These are phyloP conservation scores for Notothenia coriiceps DNA, from an alignment of 2,113 vertebrate species.

Conservation along the genomic window DNA sequence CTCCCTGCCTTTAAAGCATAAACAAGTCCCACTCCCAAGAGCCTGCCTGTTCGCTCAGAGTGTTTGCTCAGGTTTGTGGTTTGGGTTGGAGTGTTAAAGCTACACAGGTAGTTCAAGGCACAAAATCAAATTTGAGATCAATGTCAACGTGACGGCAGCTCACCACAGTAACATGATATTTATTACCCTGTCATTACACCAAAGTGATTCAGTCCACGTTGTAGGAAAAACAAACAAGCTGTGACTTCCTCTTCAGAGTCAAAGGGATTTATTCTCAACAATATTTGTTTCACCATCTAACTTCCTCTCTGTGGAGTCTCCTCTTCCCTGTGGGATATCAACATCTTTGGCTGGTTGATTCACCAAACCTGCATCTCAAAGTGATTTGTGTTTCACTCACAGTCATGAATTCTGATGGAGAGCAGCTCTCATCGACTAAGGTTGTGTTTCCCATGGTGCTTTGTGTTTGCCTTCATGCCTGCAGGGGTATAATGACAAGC, in stretches of 20 bases:
- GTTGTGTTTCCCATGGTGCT: slow-evolving; percentile 75
- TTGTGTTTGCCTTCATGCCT: slow-evolving; percentile 75
- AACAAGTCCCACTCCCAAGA: slow-evolving; percentile 52
- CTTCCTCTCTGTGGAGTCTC: slow-evolving; percentile 11
- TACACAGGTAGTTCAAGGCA: slow-evolving; percentile 36
- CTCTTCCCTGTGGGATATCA: slow-evolving; percentile 8
- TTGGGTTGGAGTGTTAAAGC: slow-evolving; percentile 24
- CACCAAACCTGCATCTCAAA: slow-evolving; percentile 25
- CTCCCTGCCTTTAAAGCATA: slow-evolving; percentile 39
- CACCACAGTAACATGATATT: slow-evolving; percentile 45
- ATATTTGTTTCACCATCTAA: slow-evolving; percentile 17
- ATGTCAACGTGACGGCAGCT: slow-evolving; percentile 26
- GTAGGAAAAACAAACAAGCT: slow-evolving; percentile 48
- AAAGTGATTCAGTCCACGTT: slow-evolving; percentile 19
- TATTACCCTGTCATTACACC: slow-evolving; percentile 29
- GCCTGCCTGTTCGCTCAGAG: slow-evolving; percentile 66
- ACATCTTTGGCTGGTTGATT: slow-evolving; percentile 26
- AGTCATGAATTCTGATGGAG: slow-evolving; percentile 58
- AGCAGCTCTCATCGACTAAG: slow-evolving; percentile 56
- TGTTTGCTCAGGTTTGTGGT: slow-evolving; percentile 68
- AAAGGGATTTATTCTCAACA: slow-evolving; percentile 41
- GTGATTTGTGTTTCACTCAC: slow-evolving; percentile 52
- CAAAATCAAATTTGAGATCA: slow-evolving; percentile 37
- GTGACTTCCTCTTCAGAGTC: slow-evolving; percentile 48
- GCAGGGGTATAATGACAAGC: slow-evolving; percentile 78